phyloP scores from a whole-genome alignment of 2,888 invertebrate genomes.

The Macrophya annulata region DNA sequence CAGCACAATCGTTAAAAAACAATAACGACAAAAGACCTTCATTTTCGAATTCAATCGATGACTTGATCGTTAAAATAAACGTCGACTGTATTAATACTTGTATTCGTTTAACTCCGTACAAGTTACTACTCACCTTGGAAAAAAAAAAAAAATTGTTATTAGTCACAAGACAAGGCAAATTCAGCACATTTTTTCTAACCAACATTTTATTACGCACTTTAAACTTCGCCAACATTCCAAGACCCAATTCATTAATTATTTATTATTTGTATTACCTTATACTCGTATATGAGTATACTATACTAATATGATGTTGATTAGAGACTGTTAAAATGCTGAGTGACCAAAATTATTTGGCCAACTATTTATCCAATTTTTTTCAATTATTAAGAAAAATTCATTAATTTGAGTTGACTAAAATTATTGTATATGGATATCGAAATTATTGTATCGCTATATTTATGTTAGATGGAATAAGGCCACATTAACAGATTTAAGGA shows the following conservation, averaged over 20 bases:
- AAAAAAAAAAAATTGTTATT: slow-evolving; percentile 12
- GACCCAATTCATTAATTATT: slow-evolving; percentile 14
- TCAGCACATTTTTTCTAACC: slow-evolving; percentile 49
- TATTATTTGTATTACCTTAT: neutral
- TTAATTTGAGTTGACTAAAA: no score
- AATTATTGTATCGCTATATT: neutral
- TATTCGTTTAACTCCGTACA: neutral
- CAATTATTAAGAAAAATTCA: neutral
- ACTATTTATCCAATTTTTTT: neutral
- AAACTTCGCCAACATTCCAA: slow-evolving; percentile 32
- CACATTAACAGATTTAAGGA: neutral
- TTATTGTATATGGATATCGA: neutral
- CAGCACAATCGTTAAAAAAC: slow-evolving; percentile 34
- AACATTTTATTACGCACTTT: neutral
- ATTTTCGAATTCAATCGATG: slow-evolving; percentile 18
- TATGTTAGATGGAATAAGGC: neutral
- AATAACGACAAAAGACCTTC: slow-evolving; percentile 40
- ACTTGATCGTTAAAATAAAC: neutral
- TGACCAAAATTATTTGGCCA: neutral
- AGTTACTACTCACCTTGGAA: slow-evolving; percentile 17
- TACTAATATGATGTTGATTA: neutral
- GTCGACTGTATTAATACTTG: slow-evolving; percentile 7
- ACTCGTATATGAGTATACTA: neutral
- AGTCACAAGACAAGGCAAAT: neutral
- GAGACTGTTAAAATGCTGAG: neutral